phyloP scores from a whole-genome alignment of 2,113 vertebrate genomes.

The Scalopus aquaticus region DNA sequence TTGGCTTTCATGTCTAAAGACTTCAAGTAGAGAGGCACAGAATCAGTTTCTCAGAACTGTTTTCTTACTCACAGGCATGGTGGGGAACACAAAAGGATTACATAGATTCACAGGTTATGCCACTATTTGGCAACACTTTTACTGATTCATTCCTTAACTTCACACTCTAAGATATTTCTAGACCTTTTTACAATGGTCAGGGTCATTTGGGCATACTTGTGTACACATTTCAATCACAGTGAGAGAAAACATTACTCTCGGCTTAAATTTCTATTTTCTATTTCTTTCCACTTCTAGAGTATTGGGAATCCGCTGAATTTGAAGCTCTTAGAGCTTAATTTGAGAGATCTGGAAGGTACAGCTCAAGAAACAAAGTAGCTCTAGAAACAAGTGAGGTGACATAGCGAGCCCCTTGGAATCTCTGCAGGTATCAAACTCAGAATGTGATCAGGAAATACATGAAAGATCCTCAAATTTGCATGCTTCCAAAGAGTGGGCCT shows the following conservation, averaged over 20 bases:
- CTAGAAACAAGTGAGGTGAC: neutral
- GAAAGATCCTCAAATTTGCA: neutral
- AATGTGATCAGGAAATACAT: neutral
- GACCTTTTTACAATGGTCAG: neutral
- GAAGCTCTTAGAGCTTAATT: neutral
- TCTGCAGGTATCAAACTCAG: neutral
- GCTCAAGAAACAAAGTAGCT: neutral
- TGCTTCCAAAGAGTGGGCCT: neutral
- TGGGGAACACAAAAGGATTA: neutral
- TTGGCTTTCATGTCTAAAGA: neutral
- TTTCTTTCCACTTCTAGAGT: neutral
- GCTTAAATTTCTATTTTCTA: constrained; percentile 1
- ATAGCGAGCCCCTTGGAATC: neutral
- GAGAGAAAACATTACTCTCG: constrained; percentile 30
- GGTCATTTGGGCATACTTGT: neutral
- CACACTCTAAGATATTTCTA: constrained; percentile 1
- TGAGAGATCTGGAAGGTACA: neutral
- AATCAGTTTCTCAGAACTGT: neutral
- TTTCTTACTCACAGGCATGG: neutral
- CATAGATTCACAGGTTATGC: neutral
- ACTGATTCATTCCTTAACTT: constrained; percentile 5
- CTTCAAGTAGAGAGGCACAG: neutral
- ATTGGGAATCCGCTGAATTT: neutral
- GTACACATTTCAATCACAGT: neutral
- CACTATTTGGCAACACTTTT: neutral